These are phyloP conservation scores for Oligia fasciuncula DNA, from an alignment of 2,888 invertebrate species.

Conservation along the genomic window DNA sequence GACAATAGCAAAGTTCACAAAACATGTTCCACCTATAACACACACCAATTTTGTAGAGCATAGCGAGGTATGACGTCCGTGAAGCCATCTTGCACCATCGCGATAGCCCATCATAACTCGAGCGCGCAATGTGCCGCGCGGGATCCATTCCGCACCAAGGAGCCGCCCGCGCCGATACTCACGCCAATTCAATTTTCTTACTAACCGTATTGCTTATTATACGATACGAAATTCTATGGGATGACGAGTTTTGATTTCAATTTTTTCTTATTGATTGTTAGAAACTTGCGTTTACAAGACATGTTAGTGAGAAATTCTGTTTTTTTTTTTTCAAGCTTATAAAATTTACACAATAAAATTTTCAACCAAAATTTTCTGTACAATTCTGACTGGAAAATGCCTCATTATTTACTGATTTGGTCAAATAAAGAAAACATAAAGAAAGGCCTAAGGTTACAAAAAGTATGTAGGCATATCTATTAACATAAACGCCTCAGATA, in stretches of 20 bases:
- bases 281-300: neutral
- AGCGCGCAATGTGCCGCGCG: conserved; percentile 81
- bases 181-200: conserved; percentile 87
- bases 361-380: neutral
- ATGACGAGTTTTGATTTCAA: conserved; percentile 34
- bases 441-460: neutral
- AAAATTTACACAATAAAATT: neutral
- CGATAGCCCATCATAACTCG: conserved; percentile 81
- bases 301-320: neutral
- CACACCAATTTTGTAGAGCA: conserved; percentile 50
- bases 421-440: neutral
- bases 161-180: conserved; percentile 77
- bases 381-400: neutral
- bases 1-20: neutral
- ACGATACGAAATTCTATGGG: conserved; percentile 39
- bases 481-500: conserved; percentile 6
- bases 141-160: conserved; percentile 88
- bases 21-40: conserved; percentile 2
- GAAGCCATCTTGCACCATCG: conserved; percentile 58
- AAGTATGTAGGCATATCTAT: neutral
- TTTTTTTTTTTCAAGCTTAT: neutral
- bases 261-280: neutral
- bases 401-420: neutral
- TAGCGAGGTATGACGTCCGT: conserved; percentile 43
- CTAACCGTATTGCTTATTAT: conserved; percentile 80